A percentile compares a stretch with the other conserved stretches of the same genome.
Evolutionary conservation across 2,113 vertebrate species (phyloP).

Genomic region (Brachionichthys hirsutus): DNA sequence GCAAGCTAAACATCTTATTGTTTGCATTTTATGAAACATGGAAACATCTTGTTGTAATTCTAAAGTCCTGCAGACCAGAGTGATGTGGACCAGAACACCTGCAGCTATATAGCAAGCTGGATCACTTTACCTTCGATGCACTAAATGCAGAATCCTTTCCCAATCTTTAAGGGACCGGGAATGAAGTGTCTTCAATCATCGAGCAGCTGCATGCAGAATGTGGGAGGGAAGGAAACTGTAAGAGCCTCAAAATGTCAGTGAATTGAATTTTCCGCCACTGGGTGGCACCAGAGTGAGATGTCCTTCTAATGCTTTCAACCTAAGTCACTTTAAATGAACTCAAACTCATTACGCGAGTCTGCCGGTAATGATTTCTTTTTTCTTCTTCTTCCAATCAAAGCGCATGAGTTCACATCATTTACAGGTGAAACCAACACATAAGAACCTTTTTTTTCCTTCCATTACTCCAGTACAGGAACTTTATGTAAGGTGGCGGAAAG

Average conservation of each 20-base stretch:
- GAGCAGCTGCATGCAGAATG: conserved; percentile 11
- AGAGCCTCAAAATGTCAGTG: conserved; percentile 14
- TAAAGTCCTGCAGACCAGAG: too few species aligned
- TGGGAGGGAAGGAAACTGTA: conserved; percentile 23
- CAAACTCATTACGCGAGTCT: too few species aligned
- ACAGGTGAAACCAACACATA: not conserved
- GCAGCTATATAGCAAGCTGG: not conserved
- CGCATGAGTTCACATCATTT: too few species aligned
- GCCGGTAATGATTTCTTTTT: too few species aligned
- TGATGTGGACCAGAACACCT: too few species aligned
- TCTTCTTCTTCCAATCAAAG: too few species aligned
- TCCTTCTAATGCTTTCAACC: too few species aligned
- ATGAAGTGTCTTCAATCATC: conserved; percentile 4
- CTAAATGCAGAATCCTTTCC: not conserved
- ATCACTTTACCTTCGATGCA: not conserved
- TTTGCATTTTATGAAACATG: too few species aligned
- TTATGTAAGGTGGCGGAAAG: conserved; percentile 13
- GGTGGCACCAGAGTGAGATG: too few species aligned
- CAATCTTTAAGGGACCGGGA: not conserved
- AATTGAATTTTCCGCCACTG: not conserved
- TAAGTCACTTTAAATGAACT: too few species aligned
- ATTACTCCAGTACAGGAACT: conserved; percentile 1
- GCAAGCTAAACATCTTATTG: too few species aligned
- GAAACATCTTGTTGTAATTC: too few species aligned
- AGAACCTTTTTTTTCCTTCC: not conserved